Evolutionary conservation across 2,113 vertebrate genomes (phyloP).

Genomic region (Pelusios castaneus): DNA sequence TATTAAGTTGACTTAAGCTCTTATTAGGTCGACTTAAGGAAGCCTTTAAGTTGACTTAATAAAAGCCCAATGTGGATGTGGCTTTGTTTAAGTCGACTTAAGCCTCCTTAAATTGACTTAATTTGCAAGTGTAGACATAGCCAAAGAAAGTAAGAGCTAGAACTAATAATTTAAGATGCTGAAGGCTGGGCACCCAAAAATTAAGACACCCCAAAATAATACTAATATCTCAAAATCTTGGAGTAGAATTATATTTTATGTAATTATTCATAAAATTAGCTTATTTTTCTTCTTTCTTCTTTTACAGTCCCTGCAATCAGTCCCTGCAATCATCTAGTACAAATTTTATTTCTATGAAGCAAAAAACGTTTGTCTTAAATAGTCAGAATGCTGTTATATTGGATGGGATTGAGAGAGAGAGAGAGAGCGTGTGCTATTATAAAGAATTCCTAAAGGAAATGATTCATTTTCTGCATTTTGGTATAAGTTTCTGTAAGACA

Average conservation of each 20-base stretch:
- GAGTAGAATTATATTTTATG: neutral
- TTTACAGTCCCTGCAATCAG: neutral
- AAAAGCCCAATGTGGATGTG: too few species aligned
- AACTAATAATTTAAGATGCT: neutral
- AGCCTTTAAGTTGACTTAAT: too few species aligned
- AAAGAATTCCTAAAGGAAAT: neutral
- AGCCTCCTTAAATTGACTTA: too few species aligned
- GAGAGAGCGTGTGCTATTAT: neutral
- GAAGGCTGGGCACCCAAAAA: neutral
- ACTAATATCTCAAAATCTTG: neutral
- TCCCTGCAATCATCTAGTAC: too few species aligned
- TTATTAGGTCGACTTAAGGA: too few species aligned
- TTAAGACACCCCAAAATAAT: neutral
- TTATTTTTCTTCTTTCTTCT: neutral
- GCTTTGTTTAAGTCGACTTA: too few species aligned
- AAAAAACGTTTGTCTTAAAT: neutral
- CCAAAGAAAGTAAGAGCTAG: neutral
- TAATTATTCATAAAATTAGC: rapidly evolving
- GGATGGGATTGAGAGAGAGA: neutral
- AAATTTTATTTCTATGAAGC: neutral
- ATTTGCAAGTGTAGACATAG: too few species aligned
- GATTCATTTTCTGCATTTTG: neutral
- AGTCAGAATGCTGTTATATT: neutral
- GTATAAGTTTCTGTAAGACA: neutral
- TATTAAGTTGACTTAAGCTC: too few species aligned